Base-by-base conservation (phyloP, 1,140 invertebrate species). In the Drosophila ficusphila region DNA sequence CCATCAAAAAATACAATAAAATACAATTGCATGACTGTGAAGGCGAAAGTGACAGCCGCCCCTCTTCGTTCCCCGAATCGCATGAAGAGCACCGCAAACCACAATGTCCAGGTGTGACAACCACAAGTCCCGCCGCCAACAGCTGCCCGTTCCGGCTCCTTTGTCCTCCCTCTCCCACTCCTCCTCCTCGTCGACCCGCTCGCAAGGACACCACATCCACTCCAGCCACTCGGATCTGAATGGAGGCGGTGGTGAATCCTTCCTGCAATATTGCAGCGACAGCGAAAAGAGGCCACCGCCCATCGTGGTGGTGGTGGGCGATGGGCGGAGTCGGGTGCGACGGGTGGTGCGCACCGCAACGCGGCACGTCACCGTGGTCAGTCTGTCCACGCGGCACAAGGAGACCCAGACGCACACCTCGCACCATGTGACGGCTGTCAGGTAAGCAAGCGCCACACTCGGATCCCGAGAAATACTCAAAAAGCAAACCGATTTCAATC, bases 391-490 rank as follows among this genome's bases (percentile, higher is more conserved):
- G 18, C 69, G 90, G 12, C 90, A 91, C 81, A 91, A 91, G 72
- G 90, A 91, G 70, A 90, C 90, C 9, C 83, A 82, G 58, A 91
- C 90, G 25, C 90, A 91, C 68, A 91, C 90, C 58, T 91, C 90
- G 47, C 90, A 91, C 60, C 90, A 91, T 89, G 90, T 91, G 69
- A 91, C 90, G 39, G 91, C 90, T 21, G 90, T 91, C 73, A 91
- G 90, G 90, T 91, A 90, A 91, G 90, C 56, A 89, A 90, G 81
- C 52, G 58, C 38, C 47, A 49, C 47, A n/a, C 8, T 23, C 16
- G 11, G 11, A 7, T 18, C 16, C 16, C 34, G 2, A 38, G 14
- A 1, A 29, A 19, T 8, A n/a, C 7, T 1, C 9, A 4, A 12
- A 21, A 18, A 23, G 1, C 3, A 9, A 33, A 3, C 3, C 25